A percentile compares a stretch with the other conserved stretches of the same genome.
Evolutionary conservation across 92 coral and sea anemone genomes (phyloP).

Genomic region (Hydrozoanthus gracilis): DNA sequence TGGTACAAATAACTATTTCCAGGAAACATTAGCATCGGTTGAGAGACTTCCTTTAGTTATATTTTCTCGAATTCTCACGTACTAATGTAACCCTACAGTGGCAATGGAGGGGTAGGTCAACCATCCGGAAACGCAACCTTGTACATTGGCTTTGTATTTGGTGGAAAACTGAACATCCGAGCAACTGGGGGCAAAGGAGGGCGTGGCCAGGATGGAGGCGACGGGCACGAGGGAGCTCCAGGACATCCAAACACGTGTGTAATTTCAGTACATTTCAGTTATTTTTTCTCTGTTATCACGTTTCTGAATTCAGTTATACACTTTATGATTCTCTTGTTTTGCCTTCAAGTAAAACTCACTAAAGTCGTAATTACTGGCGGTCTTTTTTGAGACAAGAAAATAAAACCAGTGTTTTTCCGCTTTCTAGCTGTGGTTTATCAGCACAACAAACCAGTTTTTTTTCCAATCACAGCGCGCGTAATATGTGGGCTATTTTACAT

Average conservation of each 20-base stretch:
- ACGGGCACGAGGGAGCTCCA: conserved; percentile 19
- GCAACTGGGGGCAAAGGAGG: conserved; percentile 21
- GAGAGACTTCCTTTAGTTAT: not conserved
- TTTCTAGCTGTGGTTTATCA: too few relatives aligned
- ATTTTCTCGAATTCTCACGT: not conserved
- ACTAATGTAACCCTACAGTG: not conserved
- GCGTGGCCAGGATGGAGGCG: conserved; percentile 39
- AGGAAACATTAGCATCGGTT: not conserved
- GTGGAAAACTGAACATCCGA: conserved; percentile 25
- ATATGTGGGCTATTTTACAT: too few relatives aligned
- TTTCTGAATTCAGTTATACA: too few relatives aligned
- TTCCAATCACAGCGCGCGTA: too few relatives aligned
- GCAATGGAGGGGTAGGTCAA: conserved; percentile 25
- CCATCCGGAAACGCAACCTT: conserved; percentile 19
- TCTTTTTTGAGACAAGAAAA: too few relatives aligned
- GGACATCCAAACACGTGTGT: conserved; percentile 22
- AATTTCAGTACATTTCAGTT: not conserved
- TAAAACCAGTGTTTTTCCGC: too few relatives aligned
- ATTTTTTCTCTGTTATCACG: too few relatives aligned
- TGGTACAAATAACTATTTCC: not conserved
- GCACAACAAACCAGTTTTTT: too few relatives aligned
- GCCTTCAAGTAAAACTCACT: too few relatives aligned
- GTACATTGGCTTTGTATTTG: conserved; percentile 24
- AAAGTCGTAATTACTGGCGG: too few relatives aligned
- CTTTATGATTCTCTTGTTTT: too few relatives aligned